Base-by-base conservation (phyloP, 2,113 vertebrate genomes). In the Callipepla squamata region DNA sequence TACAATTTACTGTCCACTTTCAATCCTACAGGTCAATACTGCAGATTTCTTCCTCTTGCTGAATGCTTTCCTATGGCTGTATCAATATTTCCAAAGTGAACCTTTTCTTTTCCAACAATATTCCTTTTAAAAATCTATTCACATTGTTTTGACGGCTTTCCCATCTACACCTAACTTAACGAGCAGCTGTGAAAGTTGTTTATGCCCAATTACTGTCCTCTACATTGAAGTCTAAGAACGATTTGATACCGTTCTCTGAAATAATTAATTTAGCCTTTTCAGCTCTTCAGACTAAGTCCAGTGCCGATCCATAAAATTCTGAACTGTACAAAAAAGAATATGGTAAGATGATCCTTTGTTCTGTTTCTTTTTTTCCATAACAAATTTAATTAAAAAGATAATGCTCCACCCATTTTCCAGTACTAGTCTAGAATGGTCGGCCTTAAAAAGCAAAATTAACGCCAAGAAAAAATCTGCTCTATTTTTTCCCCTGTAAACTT, bases 341-440 rank as follows among this genome's bases (percentile, higher is more conserved):
- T 4, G 14, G 72, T 62, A 80, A 78, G 17, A 78, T 2, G 3
- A 58, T 19, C 44, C 19, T n/a, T 62, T n/a, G 32, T 55, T 80
- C 67, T 48, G 11, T 34, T 65, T 59, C 50, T 69, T 75, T 58
- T 32, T 58, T 57, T 12, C 72, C 1, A 0, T 2, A 23, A 48
- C 17, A 86, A 65, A 65, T 81, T 65, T 65, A 84, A 86, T 92
- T 92, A 18, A 69, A 85, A 86, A 81, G 45, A 76, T 87, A 48
- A 92, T 57, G 45, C 12, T 81, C 48, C 48, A 45, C 11, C 61
- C 62, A 3, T 38, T 66, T 81, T 34, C 28, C 79, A 62, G 58
- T 42, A 23, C 15, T 48, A 80, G 38, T 80, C 48, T 2, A 4
- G 32, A 84, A 86, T 14, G 22, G 9, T 89, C 3, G 0, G 11